Percentiles rank a stretch among this genome's conserved stretches.
These are phyloP conservation scores for Sebastes vulpes DNA, from an alignment of 2,797 vertebrate species.

Conservation along the genomic window DNA sequence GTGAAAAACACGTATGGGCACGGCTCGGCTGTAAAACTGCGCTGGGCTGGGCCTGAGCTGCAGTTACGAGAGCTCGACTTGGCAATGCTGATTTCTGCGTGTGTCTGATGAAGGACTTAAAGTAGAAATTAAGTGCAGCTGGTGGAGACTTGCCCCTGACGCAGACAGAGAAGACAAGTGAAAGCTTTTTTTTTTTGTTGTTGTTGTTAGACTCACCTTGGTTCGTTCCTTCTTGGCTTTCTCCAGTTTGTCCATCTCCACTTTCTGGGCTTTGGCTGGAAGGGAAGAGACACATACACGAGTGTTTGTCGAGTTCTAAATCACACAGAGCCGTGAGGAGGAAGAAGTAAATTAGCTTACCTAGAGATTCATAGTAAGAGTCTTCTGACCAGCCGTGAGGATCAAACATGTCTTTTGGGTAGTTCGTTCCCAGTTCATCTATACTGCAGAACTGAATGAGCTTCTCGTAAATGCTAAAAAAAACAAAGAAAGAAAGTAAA, in stretches of 20 bases:
- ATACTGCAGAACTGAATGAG: slow-evolving; percentile 98
- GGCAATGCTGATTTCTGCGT: slow-evolving; percentile 4
- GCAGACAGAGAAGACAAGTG: slow-evolving; percentile 3
- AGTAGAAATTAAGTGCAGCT: slow-evolving; percentile 46
- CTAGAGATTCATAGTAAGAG: slow-evolving; percentile 95
- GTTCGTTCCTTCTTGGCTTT: slow-evolving; percentile 98
- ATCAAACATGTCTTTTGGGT: slow-evolving; percentile 99
- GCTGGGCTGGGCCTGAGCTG: background rate
- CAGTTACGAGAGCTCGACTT: slow-evolving; percentile 30
- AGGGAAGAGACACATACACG: background rate
- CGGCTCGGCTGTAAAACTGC: background rate
- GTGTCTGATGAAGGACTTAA: slow-evolving; percentile 3
- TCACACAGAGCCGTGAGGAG: background rate
- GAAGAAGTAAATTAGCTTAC: slow-evolving; percentile 63
- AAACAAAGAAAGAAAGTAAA: background rate
- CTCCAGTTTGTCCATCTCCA: slow-evolving; percentile 98
- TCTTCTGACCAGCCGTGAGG: slow-evolving; percentile 98
- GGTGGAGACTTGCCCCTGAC: slow-evolving; percentile 68
- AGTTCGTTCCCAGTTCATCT: slow-evolving; percentile 97
- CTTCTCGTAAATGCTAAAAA: slow-evolving; percentile 95
- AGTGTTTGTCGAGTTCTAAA: background rate
- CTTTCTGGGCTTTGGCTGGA: slow-evolving; percentile 96
- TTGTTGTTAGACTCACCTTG: slow-evolving; percentile 87
- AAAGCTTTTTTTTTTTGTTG: background rate
- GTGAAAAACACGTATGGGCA: background rate